Conservation (phyloP, 2,888 invertebrate species). For the Flabesymbios commensalis region DNA sequence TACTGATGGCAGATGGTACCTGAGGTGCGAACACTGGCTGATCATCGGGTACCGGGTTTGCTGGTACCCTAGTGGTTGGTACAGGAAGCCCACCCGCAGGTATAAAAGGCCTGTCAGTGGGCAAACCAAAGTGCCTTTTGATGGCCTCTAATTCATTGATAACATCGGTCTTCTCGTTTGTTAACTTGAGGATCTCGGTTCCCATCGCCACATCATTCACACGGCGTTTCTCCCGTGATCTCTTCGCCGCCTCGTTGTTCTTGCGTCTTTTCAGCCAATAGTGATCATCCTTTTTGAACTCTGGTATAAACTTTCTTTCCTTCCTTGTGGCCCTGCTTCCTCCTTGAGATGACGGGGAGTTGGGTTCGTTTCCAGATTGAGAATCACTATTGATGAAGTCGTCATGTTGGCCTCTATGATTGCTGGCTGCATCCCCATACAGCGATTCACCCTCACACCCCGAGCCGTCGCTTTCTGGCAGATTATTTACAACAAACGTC, state of each 20-base stretch:
- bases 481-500: too few species aligned
- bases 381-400: too few species aligned
- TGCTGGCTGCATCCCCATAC: neutral
- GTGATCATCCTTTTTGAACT: slow-evolving; percentile 93
- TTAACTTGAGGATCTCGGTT: slow-evolving; percentile 88
- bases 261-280: slow-evolving; percentile 96
- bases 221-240: slow-evolving; percentile 93
- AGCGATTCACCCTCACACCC: neutral
- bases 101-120: slow-evolving; percentile 34
- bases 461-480: too few species aligned
- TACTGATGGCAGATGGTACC: too few species aligned
- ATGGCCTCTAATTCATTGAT: slow-evolving; percentile 91
- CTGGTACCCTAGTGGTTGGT: too few species aligned
- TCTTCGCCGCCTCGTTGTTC: slow-evolving; percentile 96
- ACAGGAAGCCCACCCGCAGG: neutral
- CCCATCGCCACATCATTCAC: slow-evolving; percentile 97
- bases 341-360: neutral
- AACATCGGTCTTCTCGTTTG: slow-evolving; percentile 92
- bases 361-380: neutral
- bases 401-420: too few species aligned
- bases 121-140: slow-evolving; percentile 72
- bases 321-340: slow-evolving; percentile 68
- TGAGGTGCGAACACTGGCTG: too few species aligned
- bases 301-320: slow-evolving; percentile 94
- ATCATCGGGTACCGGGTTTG: too few species aligned